These are phyloP conservation scores for Morpho deidamia DNA, from an alignment of 2,888 invertebrate species.

Conservation along the genomic window DNA sequence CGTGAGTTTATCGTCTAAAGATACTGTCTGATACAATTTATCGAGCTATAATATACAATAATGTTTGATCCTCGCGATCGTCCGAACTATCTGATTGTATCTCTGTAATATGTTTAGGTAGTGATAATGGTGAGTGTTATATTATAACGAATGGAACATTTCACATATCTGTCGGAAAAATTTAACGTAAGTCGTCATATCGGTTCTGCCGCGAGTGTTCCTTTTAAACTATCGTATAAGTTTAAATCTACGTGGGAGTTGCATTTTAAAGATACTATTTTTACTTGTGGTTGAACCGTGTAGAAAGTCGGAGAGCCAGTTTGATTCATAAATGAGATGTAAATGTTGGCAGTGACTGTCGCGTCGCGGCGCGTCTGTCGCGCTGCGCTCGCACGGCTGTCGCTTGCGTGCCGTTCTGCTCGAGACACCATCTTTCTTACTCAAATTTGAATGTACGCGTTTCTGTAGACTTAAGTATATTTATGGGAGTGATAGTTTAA, in stretches of 20 bases:
- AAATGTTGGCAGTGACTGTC: slow-evolving; percentile 2
- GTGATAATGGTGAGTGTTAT: slow-evolving; percentile 12
- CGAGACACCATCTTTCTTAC: slow-evolving; percentile 8
- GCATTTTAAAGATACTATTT: slow-evolving; percentile 17
- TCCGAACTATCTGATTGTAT: slow-evolving; percentile 7
- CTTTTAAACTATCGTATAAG: slow-evolving; percentile 20
- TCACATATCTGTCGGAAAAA: slow-evolving; percentile 26
- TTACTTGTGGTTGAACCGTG: slow-evolving; percentile 23
- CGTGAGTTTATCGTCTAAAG: slow-evolving; percentile 1
- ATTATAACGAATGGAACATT: slow-evolving; percentile 11
- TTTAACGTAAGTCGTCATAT: slow-evolving; percentile 15
- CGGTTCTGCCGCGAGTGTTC: slow-evolving; percentile 24
- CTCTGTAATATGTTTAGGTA: slow-evolving; percentile 4
- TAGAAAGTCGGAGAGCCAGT: slow-evolving; percentile 9
- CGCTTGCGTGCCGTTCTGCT: slow-evolving; percentile 7
- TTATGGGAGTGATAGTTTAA: slow-evolving; percentile 20
- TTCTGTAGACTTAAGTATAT: slow-evolving; percentile 24
- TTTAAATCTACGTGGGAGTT: slow-evolving; percentile 13
- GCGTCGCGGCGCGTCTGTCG: slow-evolving; percentile 7
- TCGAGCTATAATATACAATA: slow-evolving; percentile 8
- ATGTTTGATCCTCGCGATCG: slow-evolving; percentile 6
- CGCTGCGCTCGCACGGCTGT: slow-evolving; percentile 5
- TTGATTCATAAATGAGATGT: slow-evolving; percentile 10
- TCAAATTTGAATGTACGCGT: slow-evolving; percentile 20
- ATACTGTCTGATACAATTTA: neutral